These are phyloP conservation scores for Arenaria interpres DNA, from an alignment of 2,113 vertebrate genomes.

Conservation along the genomic window DNA sequence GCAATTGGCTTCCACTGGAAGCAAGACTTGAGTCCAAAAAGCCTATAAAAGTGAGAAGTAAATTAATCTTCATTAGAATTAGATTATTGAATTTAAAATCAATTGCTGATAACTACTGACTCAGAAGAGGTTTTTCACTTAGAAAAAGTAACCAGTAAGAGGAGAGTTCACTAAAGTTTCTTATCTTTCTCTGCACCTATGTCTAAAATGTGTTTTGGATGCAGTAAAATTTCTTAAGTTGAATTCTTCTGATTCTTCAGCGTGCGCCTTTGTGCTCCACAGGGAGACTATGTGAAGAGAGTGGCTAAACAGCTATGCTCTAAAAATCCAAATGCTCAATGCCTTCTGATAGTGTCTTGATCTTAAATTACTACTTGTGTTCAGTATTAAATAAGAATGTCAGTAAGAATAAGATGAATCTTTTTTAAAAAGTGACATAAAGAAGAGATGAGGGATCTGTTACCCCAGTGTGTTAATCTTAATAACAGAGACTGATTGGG, in stretches of 20 bases:
- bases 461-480: not conserved
- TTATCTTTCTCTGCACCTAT: not conserved
- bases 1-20: slow-evolving; percentile 78
- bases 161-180: not conserved
- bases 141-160: not conserved
- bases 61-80: slow-evolving; percentile 85
- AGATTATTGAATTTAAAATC: slow-evolving; percentile 68
- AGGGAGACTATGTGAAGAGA: not conserved
- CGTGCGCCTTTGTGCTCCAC: not conserved
- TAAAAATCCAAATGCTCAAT: not conserved
- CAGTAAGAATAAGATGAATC: not conserved
- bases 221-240: not conserved
- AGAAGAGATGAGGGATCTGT: not conserved
- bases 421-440: not conserved
- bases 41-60: slow-evolving; percentile 70
- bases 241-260: not conserved
- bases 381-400: not conserved
- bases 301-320: not conserved
- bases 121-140: not conserved
- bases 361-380: not conserved
- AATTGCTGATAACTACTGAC: slow-evolving; percentile 70
- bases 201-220: not conserved
- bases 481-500: not conserved
- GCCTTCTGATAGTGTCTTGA: not conserved
- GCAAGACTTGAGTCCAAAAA: slow-evolving; percentile 78